Conservation (phyloP, 1,140 invertebrate species). For the Brachionus rotundiformis region DNA sequence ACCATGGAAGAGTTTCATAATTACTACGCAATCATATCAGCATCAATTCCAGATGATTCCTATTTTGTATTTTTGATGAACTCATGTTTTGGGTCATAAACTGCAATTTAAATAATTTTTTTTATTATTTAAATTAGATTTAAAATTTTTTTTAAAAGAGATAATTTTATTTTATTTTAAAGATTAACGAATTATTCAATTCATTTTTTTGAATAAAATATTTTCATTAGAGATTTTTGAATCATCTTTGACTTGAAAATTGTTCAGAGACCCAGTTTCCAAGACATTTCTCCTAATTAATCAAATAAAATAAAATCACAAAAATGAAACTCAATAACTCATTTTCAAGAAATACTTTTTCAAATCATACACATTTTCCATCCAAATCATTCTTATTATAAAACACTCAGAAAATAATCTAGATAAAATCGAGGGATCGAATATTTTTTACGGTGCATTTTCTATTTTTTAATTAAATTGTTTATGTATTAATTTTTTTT, state of each 20-base stretch:
- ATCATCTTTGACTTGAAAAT: neutral
- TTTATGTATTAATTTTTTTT: no score
- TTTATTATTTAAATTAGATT: neutral
- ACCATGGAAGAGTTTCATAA: constrained; percentile 51
- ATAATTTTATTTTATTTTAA: neutral
- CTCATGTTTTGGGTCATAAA: constrained; percentile 32
- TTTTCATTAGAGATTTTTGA: neutral
- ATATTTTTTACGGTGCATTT: no score
- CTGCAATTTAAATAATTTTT: neutral
- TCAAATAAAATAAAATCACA: neutral
- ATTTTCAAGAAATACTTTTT: no score
- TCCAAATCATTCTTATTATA: no score
- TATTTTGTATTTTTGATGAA: constrained; percentile 52
- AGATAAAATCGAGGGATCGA: no score
- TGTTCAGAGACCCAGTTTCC: neutral
- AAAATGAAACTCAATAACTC: no score
- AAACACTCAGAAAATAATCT: no score
- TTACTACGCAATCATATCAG: constrained; percentile 50
- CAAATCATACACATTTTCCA: no score
- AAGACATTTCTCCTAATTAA: neutral
- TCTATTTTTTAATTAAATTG: no score
- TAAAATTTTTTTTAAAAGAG: neutral
- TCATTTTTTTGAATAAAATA: neutral
- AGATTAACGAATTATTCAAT: neutral
- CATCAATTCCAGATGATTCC: constrained; percentile 46